These are phyloP conservation scores for Drosophila rellima DNA, from an alignment of 2,888 invertebrate genomes.

Conservation along the genomic window DNA sequence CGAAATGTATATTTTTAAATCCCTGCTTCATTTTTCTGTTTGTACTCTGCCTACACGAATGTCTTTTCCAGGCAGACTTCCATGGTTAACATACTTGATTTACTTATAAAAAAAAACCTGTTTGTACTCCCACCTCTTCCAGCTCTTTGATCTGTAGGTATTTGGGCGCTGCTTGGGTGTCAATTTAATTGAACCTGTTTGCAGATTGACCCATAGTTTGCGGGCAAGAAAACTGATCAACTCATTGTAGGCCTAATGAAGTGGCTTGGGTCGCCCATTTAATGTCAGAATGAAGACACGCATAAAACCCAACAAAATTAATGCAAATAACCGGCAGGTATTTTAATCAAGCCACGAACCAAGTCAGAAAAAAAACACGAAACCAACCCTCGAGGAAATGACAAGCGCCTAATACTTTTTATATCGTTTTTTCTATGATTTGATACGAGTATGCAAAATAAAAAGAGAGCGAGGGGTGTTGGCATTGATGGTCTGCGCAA, in stretches of 20 bases:
- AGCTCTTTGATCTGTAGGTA: background rate
- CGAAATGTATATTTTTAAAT: too few species aligned
- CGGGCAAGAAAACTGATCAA: constrained; percentile 26
- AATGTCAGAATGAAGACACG: constrained; percentile 79
- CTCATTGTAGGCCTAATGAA: constrained; percentile 58
- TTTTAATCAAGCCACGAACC: constrained; percentile 73
- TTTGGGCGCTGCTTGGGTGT: background rate
- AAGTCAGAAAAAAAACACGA: constrained; percentile 1
- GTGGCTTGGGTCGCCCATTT: constrained; percentile 64
- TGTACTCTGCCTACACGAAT: background rate
- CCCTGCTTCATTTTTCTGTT: too few species aligned
- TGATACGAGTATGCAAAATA: constrained; percentile 54
- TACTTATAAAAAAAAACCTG: background rate
- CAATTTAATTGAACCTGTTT: constrained; percentile 5
- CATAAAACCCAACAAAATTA: constrained; percentile 68
- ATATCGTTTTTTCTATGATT: constrained; percentile 62
- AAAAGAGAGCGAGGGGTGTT: constrained; percentile 63
- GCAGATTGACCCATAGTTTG: constrained; percentile 17
- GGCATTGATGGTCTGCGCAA: constrained; percentile 74
- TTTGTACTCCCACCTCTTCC: background rate
- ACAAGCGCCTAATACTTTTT: constrained; percentile 66
- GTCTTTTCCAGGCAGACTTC: background rate
- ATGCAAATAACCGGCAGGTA: constrained; percentile 80
- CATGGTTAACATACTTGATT: too few species aligned
- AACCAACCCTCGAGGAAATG: constrained; percentile 40